Evolutionary conservation across 1,140 invertebrate species (phyloP).

Genomic region (Zeugodacus cucurbitae): DNA sequence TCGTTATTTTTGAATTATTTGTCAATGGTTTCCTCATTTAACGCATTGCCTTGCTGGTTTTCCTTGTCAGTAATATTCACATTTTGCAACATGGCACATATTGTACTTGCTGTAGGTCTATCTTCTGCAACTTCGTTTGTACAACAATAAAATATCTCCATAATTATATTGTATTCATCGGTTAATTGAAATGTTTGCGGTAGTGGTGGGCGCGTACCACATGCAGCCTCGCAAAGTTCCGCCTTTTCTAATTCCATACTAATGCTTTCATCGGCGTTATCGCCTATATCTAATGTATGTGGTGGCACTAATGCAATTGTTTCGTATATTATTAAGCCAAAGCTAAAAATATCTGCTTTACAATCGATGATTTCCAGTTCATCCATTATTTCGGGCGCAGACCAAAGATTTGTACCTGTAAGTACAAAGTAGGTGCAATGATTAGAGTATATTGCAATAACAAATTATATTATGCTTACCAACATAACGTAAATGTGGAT

Average conservation of each 20-base stretch:
- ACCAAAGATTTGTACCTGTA: slow-evolving; percentile 80
- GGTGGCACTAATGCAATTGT: slow-evolving; percentile 79
- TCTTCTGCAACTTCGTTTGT: slow-evolving; percentile 72
- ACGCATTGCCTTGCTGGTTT: background rate
- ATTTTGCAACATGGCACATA: slow-evolving; percentile 52
- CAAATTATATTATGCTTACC: slow-evolving; percentile 48
- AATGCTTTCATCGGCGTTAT: slow-evolving; percentile 34
- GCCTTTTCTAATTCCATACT: background rate
- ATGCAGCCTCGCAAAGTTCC: slow-evolving; percentile 16
- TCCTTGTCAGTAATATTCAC: background rate
- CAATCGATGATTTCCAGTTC: slow-evolving; percentile 70
- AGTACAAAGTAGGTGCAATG: background rate
- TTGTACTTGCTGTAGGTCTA: slow-evolving; percentile 71
- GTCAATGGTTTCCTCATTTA: background rate
- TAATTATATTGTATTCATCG: slow-evolving; percentile 72
- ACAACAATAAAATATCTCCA: slow-evolving; percentile 78
- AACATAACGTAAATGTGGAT: slow-evolving; percentile 68
- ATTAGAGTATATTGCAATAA: slow-evolving; percentile 49
- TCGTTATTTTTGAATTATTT: too few species aligned
- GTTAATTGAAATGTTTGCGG: slow-evolving; percentile 73
- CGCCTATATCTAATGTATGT: slow-evolving; percentile 67
- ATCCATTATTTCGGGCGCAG: slow-evolving; percentile 78
- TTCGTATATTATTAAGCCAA: slow-evolving; percentile 83
- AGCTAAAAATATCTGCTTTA: slow-evolving; percentile 84
- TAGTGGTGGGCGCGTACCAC: slow-evolving; percentile 75